Evolutionary conservation across 1,140 invertebrate genomes (phyloP).

Genomic region (Myzus persicae): DNA sequence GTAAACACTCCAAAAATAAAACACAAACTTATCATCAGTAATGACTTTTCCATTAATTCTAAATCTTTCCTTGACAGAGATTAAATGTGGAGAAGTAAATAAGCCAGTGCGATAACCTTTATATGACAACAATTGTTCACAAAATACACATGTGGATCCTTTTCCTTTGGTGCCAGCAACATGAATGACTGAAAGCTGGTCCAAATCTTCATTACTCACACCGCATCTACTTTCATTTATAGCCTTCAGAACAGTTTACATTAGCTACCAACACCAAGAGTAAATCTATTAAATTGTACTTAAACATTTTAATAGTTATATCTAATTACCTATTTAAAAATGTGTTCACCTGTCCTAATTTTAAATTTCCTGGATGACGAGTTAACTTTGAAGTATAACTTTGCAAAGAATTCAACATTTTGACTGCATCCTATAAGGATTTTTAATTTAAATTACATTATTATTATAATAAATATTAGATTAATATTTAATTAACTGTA

Average conservation of each 20-base stretch:
- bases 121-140: slow-evolving; percentile 85
- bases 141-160: slow-evolving; percentile 92
- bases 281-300: neutral
- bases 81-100: slow-evolving; percentile 94
- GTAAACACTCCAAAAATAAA: slow-evolving; percentile 87
- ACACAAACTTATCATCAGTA: slow-evolving; percentile 75
- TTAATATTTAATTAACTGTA: neutral
- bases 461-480: neutral
- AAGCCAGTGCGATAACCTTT: slow-evolving; percentile 93
- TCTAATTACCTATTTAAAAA: slow-evolving; percentile 55
- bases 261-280: slow-evolving; percentile 21
- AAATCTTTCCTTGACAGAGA: slow-evolving; percentile 92
- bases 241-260: slow-evolving; percentile 45
- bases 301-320: neutral
- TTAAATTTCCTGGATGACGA: slow-evolving; percentile 11
- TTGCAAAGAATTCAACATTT: slow-evolving; percentile 47
- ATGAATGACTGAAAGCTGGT: slow-evolving; percentile 85
- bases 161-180: slow-evolving; percentile 96
- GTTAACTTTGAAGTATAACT: slow-evolving; percentile 3
- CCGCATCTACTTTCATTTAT: slow-evolving; percentile 68
- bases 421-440: slow-evolving; percentile 36
- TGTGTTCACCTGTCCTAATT: slow-evolving; percentile 43
- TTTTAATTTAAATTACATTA: neutral
- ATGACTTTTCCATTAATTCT: slow-evolving; percentile 85
- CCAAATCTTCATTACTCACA: slow-evolving; percentile 71